Base-by-base conservation (phyloP, 1,140 invertebrate genomes). In the Nymphalis io region DNA sequence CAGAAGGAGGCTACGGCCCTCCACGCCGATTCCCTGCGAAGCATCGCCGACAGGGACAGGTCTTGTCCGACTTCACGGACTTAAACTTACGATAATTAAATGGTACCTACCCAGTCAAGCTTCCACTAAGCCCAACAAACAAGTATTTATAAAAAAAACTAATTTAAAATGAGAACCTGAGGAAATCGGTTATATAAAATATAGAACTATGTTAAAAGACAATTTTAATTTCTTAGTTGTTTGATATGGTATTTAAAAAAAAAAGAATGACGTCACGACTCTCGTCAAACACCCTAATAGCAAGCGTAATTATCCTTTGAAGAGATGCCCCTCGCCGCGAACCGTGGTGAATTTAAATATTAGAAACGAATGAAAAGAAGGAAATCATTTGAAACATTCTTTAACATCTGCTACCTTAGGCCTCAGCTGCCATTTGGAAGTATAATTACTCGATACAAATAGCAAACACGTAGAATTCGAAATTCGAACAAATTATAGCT, bases 291-390 rank as follows among this genome's bases (percentile, higher is more conserved):
- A 42, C 62, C 62, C 59, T 60, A 48, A 53, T 39, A 62, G 38
- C 62, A 23, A 55, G 38, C 62, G 66, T 73, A 68, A 73, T 69
- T 73, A 65, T 64, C 60, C 66, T 73, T 73, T 73, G 72, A 73
- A 62, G 71, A 55, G 23, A 33, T 15, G 23, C 66, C 72, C 66
- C 66, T 67, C 65, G 16, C 21, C 27, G 15, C 55, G 42, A 23
- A 60, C 53, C 73, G 60, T 68, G 60, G 55, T 60, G 70, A 66
- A 67, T 70, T 74, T 70, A 65, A 72, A 75, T 73, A 70, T 73
- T 73, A 61, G 46, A 70, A 68, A 65, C 61, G 57, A 76, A 76
- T 76, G 62, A 73, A 76, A 76, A 68, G 53, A 72, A 72, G 10
- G 72, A 75, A 75, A 70, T 70, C 60, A 68, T 74, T 65, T 38